phyloP scores from a whole-genome alignment of 2,797 vertebrate species.

The Cetoscarus ocellatus region DNA sequence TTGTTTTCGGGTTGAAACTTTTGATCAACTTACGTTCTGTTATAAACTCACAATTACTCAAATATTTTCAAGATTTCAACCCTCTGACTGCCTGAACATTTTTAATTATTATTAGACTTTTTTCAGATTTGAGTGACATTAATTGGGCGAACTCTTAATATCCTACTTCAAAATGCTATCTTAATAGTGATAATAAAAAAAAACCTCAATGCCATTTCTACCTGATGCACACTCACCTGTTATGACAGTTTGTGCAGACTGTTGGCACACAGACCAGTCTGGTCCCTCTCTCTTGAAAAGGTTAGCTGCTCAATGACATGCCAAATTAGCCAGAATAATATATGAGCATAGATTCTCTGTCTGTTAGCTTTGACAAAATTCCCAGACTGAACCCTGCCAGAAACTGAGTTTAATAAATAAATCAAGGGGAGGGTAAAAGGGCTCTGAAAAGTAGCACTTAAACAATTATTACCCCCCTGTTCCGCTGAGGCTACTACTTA shows the following conservation, averaged over 20 bases:
- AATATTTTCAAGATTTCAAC: too few relatives aligned
- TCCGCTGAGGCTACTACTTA: conserved; percentile 84
- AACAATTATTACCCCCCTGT: conserved; percentile 86
- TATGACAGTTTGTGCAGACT: conserved; percentile 58
- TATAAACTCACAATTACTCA: too few relatives aligned
- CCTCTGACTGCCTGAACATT: too few relatives aligned
- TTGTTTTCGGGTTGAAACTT: too few relatives aligned
- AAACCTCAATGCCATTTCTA: too few relatives aligned
- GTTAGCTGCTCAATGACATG: conserved; percentile 4
- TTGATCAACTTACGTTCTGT: too few relatives aligned
- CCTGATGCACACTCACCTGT: conserved; percentile 48
- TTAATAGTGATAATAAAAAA: too few relatives aligned
- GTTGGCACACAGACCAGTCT: conserved; percentile 19
- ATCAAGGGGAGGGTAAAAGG: conserved; percentile 62
- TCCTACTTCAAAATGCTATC: too few relatives aligned
- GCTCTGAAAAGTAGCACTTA: conserved; percentile 83
- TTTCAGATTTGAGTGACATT: too few relatives aligned
- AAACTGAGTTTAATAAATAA: conserved; percentile 81
- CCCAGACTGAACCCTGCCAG: conserved; percentile 11
- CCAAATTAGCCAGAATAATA: neutral
- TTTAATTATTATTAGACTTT: too few relatives aligned
- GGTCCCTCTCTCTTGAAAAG: conserved; percentile 14
- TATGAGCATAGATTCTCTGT: neutral
- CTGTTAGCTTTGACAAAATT: conserved; percentile 15
- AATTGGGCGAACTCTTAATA: too few relatives aligned